Evolutionary conservation across 2,113 vertebrate genomes (phyloP).

Genomic region (Ciconia boyciana): DNA sequence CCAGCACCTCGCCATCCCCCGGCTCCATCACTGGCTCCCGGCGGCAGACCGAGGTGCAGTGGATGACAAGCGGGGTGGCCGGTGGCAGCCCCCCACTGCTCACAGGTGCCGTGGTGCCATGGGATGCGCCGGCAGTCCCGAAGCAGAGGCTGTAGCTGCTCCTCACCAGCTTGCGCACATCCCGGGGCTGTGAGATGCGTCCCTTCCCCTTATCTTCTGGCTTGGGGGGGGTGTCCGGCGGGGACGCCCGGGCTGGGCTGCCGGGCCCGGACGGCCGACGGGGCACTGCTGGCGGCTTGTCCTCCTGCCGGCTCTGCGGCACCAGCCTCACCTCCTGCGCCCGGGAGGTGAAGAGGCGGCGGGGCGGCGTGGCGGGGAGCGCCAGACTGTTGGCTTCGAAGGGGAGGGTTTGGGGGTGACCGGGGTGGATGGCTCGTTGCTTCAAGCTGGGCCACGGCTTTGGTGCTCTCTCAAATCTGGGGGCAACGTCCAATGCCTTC

Average conservation of each 20-base stretch:
- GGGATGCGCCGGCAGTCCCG: neutral
- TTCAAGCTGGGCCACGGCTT: conserved; percentile 75
- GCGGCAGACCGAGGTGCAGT: conserved; percentile 66
- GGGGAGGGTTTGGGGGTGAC: conserved; percentile 13
- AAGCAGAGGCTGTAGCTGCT: conserved; percentile 87
- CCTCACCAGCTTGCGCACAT: conserved; percentile 87
- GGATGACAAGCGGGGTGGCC: conserved; percentile 41
- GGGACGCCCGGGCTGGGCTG: neutral
- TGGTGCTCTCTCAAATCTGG: conserved; percentile 25
- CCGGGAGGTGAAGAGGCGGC: conserved; percentile 57
- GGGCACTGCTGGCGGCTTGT: conserved; percentile 50
- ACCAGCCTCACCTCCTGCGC: conserved; percentile 69
- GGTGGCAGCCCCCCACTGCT: neutral
- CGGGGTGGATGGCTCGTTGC: conserved; percentile 69
- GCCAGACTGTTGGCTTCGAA: neutral
- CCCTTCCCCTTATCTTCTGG: neutral
- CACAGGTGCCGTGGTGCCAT: neutral
- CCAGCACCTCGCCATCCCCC: accelerated
- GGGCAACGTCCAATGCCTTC: neutral
- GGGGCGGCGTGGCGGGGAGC: neutral
- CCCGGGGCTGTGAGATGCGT: conserved; percentile 78
- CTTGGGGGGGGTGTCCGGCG: accelerated
- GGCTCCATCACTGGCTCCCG: neutral
- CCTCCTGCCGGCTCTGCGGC: conserved; percentile 46
- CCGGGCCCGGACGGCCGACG: neutral